These are phyloP conservation scores for Coccyzus lansbergi DNA, from an alignment of 2,797 vertebrate genomes.

Conservation along the genomic window DNA sequence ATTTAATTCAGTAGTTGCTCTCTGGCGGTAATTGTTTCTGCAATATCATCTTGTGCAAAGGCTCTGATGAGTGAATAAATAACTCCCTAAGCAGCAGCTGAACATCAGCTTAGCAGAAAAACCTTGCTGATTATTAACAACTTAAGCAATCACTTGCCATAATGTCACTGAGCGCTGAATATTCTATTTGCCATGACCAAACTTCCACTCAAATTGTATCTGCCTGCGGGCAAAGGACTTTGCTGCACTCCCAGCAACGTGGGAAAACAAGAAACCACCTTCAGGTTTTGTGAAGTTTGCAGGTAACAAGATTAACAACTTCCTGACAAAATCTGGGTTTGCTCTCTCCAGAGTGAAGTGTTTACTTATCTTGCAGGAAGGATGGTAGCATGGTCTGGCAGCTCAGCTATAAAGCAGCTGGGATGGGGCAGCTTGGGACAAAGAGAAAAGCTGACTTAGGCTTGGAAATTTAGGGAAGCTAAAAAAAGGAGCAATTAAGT, in stretches of 20 bases:
- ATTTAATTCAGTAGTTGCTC: background rate
- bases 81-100: background rate
- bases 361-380: background rate
- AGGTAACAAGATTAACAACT: background rate
- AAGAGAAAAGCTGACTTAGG: background rate
- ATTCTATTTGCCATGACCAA: background rate
- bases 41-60: background rate
- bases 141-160: background rate
- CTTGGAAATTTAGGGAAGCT: background rate
- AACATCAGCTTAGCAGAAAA: background rate
- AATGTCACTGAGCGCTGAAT: background rate
- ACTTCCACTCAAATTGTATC: background rate
- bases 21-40: background rate
- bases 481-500: background rate
- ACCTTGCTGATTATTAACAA: background rate
- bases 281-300: background rate
- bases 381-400: background rate
- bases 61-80: background rate
- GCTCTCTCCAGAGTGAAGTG: background rate
- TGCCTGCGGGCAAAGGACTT: background rate
- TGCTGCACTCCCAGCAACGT: accelerated
- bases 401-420: background rate
- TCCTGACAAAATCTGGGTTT: background rate
- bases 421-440: background rate
- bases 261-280: background rate